These are phyloP conservation scores for Autographa gamma DNA, from an alignment of 2,888 invertebrate genomes.

Conservation along the genomic window DNA sequence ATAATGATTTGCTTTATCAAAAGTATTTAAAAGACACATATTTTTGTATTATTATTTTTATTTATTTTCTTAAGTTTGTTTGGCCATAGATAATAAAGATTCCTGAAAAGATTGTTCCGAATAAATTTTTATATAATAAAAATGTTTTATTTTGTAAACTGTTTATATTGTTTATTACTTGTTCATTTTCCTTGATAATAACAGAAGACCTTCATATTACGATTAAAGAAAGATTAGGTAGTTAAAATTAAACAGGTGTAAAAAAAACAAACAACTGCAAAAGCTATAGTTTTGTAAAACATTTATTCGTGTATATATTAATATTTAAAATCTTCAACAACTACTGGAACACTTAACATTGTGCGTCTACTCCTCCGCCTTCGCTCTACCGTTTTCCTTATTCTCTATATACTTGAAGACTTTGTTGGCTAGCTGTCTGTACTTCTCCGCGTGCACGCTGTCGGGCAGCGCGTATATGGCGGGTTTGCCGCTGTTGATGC, in stretches of 20 bases:
- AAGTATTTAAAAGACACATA: constrained; percentile 79
- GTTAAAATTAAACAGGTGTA: not conserved
- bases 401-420: constrained; percentile 82
- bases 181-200: too few relatives aligned
- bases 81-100: constrained; percentile 70
- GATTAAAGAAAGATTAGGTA: too few relatives aligned
- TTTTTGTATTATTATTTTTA: constrained; percentile 83
- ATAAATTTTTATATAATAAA: constrained; percentile 79
- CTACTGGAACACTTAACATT: constrained; percentile 63
- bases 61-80: constrained; percentile 73
- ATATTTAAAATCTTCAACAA: constrained; percentile 50
- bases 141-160: constrained; percentile 64
- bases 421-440: constrained; percentile 82
- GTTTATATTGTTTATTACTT: constrained; percentile 21
- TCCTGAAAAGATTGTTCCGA: constrained; percentile 75
- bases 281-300: constrained; percentile 72
- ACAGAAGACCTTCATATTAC: too few relatives aligned
- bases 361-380: constrained; percentile 70
- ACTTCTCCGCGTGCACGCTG: constrained; percentile 85
- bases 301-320: constrained; percentile 68
- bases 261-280: constrained; percentile 45
- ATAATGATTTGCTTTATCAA: constrained; percentile 52
- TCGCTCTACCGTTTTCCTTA: constrained; percentile 73
- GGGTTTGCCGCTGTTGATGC: constrained; percentile 93
- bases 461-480: constrained; percentile 91